Percentiles rank a stretch among this genome's conserved stretches.
Evolutionary conservation across 2,797 vertebrate genomes (phyloP).

Genomic region (Leptoclinus maculatus): DNA sequence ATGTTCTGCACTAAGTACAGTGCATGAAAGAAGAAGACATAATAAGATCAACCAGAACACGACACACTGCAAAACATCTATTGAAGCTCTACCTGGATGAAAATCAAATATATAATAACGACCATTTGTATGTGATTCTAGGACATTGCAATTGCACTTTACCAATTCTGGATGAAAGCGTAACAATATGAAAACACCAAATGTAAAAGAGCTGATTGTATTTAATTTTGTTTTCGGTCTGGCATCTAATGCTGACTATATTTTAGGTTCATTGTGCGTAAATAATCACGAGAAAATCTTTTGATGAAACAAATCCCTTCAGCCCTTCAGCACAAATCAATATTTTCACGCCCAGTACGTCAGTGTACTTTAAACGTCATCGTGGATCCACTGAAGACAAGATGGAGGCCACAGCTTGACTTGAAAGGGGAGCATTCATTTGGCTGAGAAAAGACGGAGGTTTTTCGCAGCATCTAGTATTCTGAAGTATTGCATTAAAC

Average conservation of each 20-base stretch:
- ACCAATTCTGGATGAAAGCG: not conserved
- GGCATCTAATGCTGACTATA: not conserved
- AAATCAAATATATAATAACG: not conserved
- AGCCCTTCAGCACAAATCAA: slow-evolving; percentile 29
- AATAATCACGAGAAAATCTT: slow-evolving; percentile 21
- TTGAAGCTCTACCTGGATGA: not conserved
- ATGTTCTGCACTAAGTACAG: not conserved
- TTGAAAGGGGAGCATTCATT: slow-evolving; percentile 15
- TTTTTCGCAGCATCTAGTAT: not conserved
- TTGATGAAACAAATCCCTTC: slow-evolving; percentile 23
- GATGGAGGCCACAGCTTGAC: not conserved
- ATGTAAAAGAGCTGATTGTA: not conserved
- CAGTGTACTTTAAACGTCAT: not conserved
- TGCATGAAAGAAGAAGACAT: not conserved
- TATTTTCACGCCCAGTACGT: not conserved
- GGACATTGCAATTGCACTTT: not conserved
- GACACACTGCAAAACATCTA: not conserved
- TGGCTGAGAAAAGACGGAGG: not conserved
- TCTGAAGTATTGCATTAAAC: slow-evolving; percentile 37
- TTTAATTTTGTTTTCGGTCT: not conserved
- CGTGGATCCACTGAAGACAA: not conserved
- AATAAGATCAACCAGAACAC: not conserved
- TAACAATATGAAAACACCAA: not conserved
- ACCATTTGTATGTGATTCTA: not conserved
- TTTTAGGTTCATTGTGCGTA: slow-evolving; percentile 2